These are phyloP conservation scores for Hippopotamus amphibius DNA, from an alignment of 2,113 vertebrate genomes.

Conservation along the genomic window DNA sequence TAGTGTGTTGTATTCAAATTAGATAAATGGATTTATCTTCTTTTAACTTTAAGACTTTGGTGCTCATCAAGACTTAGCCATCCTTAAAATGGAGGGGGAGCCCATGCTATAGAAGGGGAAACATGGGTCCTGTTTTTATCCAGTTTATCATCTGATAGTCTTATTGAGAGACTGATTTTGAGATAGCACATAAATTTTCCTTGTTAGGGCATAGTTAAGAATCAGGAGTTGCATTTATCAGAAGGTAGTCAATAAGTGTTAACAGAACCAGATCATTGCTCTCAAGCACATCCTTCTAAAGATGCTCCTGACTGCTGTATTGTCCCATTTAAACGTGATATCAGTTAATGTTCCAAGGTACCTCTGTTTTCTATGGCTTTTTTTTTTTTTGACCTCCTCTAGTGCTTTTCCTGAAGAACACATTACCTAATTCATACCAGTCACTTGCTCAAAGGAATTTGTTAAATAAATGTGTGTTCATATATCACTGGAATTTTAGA, in stretches of 20 bases:
- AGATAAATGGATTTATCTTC: background rate
- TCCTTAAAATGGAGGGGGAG: background rate
- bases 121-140: background rate
- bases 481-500: background rate
- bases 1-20: background rate
- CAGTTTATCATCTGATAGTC: background rate
- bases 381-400: background rate
- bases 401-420: background rate
- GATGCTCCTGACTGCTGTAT: background rate
- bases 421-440: background rate
- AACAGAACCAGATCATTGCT: background rate
- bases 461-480: background rate
- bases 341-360: background rate
- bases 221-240: constrained; percentile 25
- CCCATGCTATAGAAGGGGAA: background rate
- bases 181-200: background rate
- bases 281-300: background rate
- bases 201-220: background rate
- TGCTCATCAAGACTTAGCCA: background rate
- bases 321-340: background rate
- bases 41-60: background rate
- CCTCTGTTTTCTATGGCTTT: background rate
- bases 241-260: background rate
- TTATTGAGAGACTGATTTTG: background rate
- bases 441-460: background rate